Base-by-base conservation (phyloP, 2,888 invertebrate genomes). In the Noctua pronuba region DNA sequence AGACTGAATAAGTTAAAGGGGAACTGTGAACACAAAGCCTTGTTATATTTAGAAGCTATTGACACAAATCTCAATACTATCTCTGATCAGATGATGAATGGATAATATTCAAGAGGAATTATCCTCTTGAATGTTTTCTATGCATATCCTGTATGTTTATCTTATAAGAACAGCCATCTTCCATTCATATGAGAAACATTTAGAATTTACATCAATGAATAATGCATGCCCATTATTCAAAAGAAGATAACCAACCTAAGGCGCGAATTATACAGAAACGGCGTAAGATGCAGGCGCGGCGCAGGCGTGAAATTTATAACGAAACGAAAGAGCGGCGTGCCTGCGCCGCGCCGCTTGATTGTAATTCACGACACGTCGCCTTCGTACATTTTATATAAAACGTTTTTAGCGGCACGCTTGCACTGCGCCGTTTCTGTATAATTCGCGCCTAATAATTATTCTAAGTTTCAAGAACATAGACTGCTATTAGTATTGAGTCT, bases 31-130 rank as follows among this genome's bases (percentile, higher is more conserved):
- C 16, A 69, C 49, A 67, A 72, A 65, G 24, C 52, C 24, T 77
- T 60, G 10, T 31, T 80, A 70, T 83, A 44, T 52, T 78, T 65
- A 68, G 46, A 60, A 78, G 21, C 28, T 71, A 68, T 73, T 83
- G 28, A 41, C 18, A 66, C 18, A 41, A 7, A n/a, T 72, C 10
- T 74, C 58, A 70, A 79, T 79, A 18, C n/a, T 74, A 84, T 84
- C 71, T 41, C 68, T 62, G 21, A 75, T 75, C 74, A 60, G 21
- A 77, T 83, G 35, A 31, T 69, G 68, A 65, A 68, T 60, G 70
- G 62, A 84, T 68, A 55, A 55, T 52, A 67, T 70, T 85, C 13
- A 35, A 64, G 13, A 64, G 18, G 5, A 67, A 60, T 28, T 7
- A 16, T 58, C 16, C 16, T 58, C 16, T 28, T 58, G 58, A 58